Evolutionary conservation across 2,113 vertebrate species (phyloP), one percentile per base, ranked within the genome.

Genomic region (Apaloderma vittatum): DNA sequence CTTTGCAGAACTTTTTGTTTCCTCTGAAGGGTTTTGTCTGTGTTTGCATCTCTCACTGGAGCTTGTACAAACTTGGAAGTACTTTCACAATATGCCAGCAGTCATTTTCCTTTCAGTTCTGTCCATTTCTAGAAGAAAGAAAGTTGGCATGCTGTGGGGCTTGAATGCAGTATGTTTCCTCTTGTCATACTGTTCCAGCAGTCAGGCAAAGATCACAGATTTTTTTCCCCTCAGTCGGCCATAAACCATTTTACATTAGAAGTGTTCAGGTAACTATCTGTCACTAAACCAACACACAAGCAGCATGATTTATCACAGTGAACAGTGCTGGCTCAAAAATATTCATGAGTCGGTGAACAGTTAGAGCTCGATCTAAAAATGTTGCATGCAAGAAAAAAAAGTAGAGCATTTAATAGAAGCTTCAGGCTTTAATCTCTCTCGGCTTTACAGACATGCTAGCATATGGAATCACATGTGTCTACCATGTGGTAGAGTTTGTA

Each of bases 381-480:
- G 88, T 77, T 97, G 86, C 84, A 75, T 80, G 93, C 37, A 72
- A 93, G 87, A 93, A 90, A 92, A 95, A 40, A 97, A 94, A 94
- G 90, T 59, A 88, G 85, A 94, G 77, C 57, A 83, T 96, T 97
- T 95, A 95, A 92, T 92, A 94, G 96, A 95, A 96, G 86, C 92
- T 95, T 95, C 66, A 96, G 87, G 72, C 91, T 96, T 97, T 96
- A 97, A 94, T 98, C 95, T 97, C 55, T 81, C 55, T 93, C 55
- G 0, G 73, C 55, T 94, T 97, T 97, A 82, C 87, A 96, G 96
- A 96, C 94, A 95, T 96, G 89, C 92, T 95, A 97, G 96, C 97
- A 97, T 97, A 97, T 97, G 97, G 96, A 94, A 94, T 94, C 97
- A 95, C 97, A 97, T 97, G 96, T 97, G 96, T 95, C 87, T 87